Base-by-base conservation (phyloP, 2,797 vertebrate species). In the Cygnus olor region DNA sequence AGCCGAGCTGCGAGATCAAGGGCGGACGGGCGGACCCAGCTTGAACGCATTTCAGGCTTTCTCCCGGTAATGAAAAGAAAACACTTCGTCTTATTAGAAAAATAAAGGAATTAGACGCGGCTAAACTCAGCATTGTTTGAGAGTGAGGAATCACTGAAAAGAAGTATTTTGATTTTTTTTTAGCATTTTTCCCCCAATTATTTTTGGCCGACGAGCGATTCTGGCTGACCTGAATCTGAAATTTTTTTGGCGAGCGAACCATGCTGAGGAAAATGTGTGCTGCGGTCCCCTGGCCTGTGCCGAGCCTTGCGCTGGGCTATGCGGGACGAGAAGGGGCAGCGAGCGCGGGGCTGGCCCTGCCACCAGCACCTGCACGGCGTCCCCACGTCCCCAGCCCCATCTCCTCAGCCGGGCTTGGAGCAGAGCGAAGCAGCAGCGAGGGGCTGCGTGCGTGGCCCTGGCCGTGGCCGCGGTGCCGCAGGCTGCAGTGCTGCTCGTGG, bases 381-480 rank as follows among this genome's bases (percentile, higher is more conserved):
- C 44, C 44, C 44, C 44, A 44, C 6, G 24, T 51, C 49, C 49
- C 47, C 47, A 49, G 22, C 47, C 47, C 22, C 47, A 49, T 49
- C 22, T 49, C 47, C 47, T 49, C 21, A 22, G 49, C 49, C 1
- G 2, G 8, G 49, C 8, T 51, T 27, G 24, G 49, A 12, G 25
- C 25, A 51, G 24, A 9, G 49, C 8, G 25, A 51, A 51, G 24
- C 49, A 27, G 49, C 49, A 19, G 36, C 60, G 5, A 19, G 60
- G 25, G 60, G 17, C 25, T 40, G 36, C 11, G 24, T 38, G 49
- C 25, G 8, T 51, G 49, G 77, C 28, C 11, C 53, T 1, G 2
- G 16, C 53, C 1, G 56, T 1, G 2, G 20, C 53, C 1, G 54
- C 4, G 54, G 40, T 6, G 30, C 24, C 19, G 6, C 42, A 25